phyloP scores from a whole-genome alignment of 2,888 invertebrate species.

The Apeira syringaria region DNA sequence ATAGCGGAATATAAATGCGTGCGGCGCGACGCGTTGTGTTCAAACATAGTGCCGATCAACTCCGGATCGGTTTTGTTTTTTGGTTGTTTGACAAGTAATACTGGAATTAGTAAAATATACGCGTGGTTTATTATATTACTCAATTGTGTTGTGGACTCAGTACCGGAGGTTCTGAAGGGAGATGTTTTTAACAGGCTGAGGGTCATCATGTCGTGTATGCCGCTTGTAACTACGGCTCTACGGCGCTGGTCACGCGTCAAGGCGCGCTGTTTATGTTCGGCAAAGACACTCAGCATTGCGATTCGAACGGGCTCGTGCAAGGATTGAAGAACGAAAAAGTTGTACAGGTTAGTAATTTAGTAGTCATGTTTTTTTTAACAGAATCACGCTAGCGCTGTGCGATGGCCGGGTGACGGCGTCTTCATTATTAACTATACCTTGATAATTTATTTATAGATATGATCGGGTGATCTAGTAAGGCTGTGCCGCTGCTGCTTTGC shows the following conservation, averaged over 20 bases:
- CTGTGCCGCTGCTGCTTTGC: not conserved
- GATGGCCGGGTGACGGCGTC: not conserved
- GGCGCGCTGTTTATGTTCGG: slow-evolving; percentile 97
- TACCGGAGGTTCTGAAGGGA: too few relatives aligned
- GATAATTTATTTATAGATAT: not conserved
- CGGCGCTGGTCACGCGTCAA: slow-evolving; percentile 95
- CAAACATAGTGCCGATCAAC: not conserved
- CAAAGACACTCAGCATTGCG: slow-evolving; percentile 94
- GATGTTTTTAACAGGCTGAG: slow-evolving; percentile 81
- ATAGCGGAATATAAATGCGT: not conserved
- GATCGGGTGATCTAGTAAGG: not conserved
- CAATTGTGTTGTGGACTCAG: too few relatives aligned
- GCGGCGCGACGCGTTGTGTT: not conserved
- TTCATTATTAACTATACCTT: not conserved
- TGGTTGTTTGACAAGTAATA: too few relatives aligned
- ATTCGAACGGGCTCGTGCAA: slow-evolving; percentile 88
- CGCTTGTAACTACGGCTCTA: slow-evolving; percentile 97
- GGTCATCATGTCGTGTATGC: slow-evolving; percentile 91
- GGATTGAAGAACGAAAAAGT: slow-evolving; percentile 89
- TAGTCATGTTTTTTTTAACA: not conserved
- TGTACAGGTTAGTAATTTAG: slow-evolving; percentile 70
- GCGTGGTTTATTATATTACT: too few relatives aligned
- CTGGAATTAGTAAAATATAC: too few relatives aligned
- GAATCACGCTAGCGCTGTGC: not conserved
- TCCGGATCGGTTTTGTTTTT: too few relatives aligned